Evolutionary conservation across 2,888 invertebrate species (phyloP).

Genomic region (Synanthedon vespiformis): DNA sequence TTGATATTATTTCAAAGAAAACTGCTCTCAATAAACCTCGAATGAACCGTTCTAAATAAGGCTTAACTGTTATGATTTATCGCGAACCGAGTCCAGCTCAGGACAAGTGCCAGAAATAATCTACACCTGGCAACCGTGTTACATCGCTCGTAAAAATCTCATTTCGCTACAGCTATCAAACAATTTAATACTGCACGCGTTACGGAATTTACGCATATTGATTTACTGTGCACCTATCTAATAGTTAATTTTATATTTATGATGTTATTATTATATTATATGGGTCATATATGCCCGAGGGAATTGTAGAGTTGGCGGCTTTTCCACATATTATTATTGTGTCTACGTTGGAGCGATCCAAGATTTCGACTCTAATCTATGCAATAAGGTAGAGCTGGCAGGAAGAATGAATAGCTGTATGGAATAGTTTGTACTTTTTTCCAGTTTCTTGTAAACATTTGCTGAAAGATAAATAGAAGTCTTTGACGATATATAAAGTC

Average conservation of each 20-base stretch:
- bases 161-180: not conserved
- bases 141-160: not conserved
- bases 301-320: too few species aligned
- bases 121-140: conserved; percentile 12
- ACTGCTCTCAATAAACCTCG: conserved; percentile 1
- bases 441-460: too few species aligned
- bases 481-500: too few species aligned
- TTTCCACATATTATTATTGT: too few species aligned
- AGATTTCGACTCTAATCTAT: too few species aligned
- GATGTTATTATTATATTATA: not conserved
- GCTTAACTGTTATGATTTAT: conserved; percentile 18
- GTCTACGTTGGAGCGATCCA: too few species aligned
- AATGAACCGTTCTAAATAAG: conserved; percentile 24
- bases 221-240: not conserved
- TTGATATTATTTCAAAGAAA: too few species aligned
- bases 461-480: too few species aligned
- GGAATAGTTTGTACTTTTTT: too few species aligned
- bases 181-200: not conserved
- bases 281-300: too few species aligned
- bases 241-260: not conserved
- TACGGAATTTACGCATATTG: not conserved
- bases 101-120: conserved; percentile 11
- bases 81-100: conserved; percentile 3
- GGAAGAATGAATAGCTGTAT: too few species aligned
- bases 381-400: too few species aligned